Evolutionary conservation across 2,797 vertebrate genomes (phyloP), one percentile per base, ranked within the genome.

Genomic region (Takifugu ocellatus): DNA sequence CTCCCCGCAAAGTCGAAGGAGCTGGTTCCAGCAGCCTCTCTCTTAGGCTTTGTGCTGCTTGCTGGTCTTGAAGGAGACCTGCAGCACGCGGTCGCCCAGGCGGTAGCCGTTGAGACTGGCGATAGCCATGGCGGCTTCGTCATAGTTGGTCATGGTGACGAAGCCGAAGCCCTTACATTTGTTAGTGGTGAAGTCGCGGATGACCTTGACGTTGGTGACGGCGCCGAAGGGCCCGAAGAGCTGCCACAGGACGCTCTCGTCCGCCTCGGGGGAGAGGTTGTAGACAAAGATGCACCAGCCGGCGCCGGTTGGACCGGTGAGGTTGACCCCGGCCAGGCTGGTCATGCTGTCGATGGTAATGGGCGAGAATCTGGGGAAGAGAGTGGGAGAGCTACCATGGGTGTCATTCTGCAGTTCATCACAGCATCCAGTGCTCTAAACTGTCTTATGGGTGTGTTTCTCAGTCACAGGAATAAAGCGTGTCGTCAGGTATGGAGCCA

Each of bases 241-340:
- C 92, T 98, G 96, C 96, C 96, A 98, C 82, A 98, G 92, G 82
- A 98, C 95, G 0, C 96, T 98, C 85, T 98, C 96, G 9, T 98
- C 96, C 0, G 96, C 94, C 83, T 98, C 96, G 0, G 96, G 96
- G 0, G 95, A 96, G 74, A 98, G 89, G 93, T 98, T 98, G 93
- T 98, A 98, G 80, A 98, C 94, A 39, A 98, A 98, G 93, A 98
- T 98, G 91, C 96, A 98, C 96, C 96, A 98, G 63, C 96, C 96
- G 0, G 94, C 86, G 2, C 93, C 93, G 0, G 93, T 91, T 0
- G 95, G 94, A 10, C 94, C 93, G 0, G 94, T 93, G 60, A 98
- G 77, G 85, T 94, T 96, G 81, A 96, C 94, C 3, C 95, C 96
- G 0, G 94, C 93, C 73, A 98, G 89, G 66, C 94, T 95, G 54